A percentile compares a stretch with the other conserved stretches of the same genome.
Evolutionary conservation across 2,113 vertebrate genomes (phyloP).

Genomic region (Sylvia atricapilla): DNA sequence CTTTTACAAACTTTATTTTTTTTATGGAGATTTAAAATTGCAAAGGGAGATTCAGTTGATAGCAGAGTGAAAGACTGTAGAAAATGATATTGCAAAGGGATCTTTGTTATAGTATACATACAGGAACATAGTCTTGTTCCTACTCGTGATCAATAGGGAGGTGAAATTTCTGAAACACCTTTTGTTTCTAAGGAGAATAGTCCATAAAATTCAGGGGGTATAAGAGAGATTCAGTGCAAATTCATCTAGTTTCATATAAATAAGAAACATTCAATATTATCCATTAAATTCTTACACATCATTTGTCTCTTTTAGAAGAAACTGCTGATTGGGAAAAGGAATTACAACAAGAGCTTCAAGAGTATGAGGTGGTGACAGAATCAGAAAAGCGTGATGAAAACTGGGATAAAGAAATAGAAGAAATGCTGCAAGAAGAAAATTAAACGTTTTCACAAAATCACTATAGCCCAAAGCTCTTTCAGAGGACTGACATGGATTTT

Average conservation of each 20-base stretch:
- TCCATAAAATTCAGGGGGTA: not conserved
- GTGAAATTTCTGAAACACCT: not conserved
- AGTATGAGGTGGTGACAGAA: conserved; percentile 90
- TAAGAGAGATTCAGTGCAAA: not conserved
- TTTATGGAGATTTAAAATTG: not conserved
- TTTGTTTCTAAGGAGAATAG: not conserved
- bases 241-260: not conserved
- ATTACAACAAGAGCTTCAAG: conserved; percentile 92
- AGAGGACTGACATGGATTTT: conserved; percentile 43
- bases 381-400: conserved; percentile 87
- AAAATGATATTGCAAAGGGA: not conserved
- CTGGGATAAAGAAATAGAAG: conserved; percentile 95
- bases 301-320: conserved; percentile 76
- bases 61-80: not conserved
- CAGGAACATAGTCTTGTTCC: not conserved
- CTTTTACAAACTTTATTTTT: not conserved
- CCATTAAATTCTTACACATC: not conserved
- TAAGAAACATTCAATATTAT: not conserved
- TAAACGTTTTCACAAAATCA: conserved; percentile 56
- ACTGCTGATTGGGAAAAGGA: conserved; percentile 93
- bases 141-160: not conserved
- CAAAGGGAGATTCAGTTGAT: not conserved
- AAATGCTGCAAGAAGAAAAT: conserved; percentile 88
- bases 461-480: not conserved
- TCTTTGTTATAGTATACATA: not conserved